Percentiles rank a stretch among this genome's conserved stretches.
These are phyloP conservation scores for Leptothorax acervorum DNA, from an alignment of 2,888 invertebrate species.

Conservation along the genomic window DNA sequence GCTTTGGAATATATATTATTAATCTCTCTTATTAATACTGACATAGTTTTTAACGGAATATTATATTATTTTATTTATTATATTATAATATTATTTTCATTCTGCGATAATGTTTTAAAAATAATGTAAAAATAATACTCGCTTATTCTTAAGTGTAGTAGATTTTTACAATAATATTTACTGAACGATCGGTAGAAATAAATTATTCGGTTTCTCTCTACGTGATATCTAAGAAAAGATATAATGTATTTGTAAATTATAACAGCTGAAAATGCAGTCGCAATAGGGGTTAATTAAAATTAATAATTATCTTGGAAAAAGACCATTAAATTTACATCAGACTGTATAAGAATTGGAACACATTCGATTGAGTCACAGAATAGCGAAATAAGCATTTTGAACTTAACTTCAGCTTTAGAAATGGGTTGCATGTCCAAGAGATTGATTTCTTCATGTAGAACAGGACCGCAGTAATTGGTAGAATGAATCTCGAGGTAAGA, in stretches of 20 bases:
- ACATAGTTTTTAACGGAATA: conserved; percentile 4
- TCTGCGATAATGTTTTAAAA: not conserved
- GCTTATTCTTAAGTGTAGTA: not conserved
- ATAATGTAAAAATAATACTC: not conserved
- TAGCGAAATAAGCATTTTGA: conserved; percentile 48
- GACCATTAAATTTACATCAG: not conserved
- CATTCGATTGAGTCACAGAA: conserved; percentile 11
- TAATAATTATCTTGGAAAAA: not conserved
- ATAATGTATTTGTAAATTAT: not conserved
- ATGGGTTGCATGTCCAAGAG: conserved; percentile 38
- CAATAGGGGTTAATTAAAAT: not conserved
- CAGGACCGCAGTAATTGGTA: conserved; percentile 77
- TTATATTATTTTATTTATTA: too few species aligned
- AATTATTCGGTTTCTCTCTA: not conserved
- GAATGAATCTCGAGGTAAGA: conserved; percentile 76
- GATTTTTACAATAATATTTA: not conserved
- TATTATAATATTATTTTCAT: too few species aligned
- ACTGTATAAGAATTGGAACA: conserved; percentile 1
- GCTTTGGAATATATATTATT: not conserved
- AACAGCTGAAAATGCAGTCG: not conserved
- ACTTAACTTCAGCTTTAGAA: conserved; percentile 11
- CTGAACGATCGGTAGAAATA: not conserved
- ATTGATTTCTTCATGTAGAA: conserved; percentile 74
- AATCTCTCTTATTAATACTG: not conserved
- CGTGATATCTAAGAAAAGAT: not conserved